Base-by-base conservation (phyloP, 2,888 invertebrate species). In the Lathronympha strigana region DNA sequence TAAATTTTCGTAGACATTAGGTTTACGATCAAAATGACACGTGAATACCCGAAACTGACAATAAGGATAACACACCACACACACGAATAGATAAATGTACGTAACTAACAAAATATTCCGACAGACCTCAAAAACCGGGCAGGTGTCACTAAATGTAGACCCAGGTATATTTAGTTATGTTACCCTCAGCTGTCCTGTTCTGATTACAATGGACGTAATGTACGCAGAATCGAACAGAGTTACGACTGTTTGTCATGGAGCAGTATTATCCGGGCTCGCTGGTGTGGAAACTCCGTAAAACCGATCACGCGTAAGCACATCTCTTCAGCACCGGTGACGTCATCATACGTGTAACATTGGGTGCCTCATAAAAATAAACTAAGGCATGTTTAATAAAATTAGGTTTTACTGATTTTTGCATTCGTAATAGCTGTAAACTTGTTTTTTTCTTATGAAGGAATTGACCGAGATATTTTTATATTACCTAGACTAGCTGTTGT, bases 281-380 rank as follows among this genome's bases (percentile, higher is more conserved):
- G 78, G 73, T 53, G 70, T 74, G 80, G 79, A 80, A 84, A 77
- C 76, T 79, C 71, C 70, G 76, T 76, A 72, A 75, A 82, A 75
- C 78, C 80, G 78, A 82, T 83, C 84, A 82, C 76, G 82, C 75
- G 80, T 78, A 68, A 75, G 79, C 76, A 79, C 77, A 75, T 67
- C 71, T 80, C 76, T 80, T 79, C 73, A 75, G 70, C 58, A 62
- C 70, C 71, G 71, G 70, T 77, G 76, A 81, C 78, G 80, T 80
- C 79, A 78, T 70, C 61, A 63, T 19, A 47, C 58, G 36, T 66
- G 62, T 28, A 55, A 33, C 28, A 57, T 23, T 67, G 66, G 63
- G 43, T 61, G 49, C 25, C 49, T 50, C 60, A 49, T 67, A 68
- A 63, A 68, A 66, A 63, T 60, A 66, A 54, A 47, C 28, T 8